Base-by-base conservation (phyloP, 2,113 vertebrate species). In the Excalfactoria chinensis region DNA sequence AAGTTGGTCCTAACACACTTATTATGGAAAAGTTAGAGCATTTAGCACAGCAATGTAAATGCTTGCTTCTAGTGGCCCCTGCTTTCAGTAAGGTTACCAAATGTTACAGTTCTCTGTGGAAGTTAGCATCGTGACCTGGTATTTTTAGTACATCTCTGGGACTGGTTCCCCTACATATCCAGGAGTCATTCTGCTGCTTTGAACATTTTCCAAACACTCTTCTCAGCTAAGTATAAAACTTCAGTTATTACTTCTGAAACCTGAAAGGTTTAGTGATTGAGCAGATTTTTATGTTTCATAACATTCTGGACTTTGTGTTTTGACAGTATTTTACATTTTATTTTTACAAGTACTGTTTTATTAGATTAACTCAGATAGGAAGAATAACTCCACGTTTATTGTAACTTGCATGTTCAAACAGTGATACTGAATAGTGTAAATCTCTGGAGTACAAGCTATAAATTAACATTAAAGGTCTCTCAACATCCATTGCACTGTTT, bases 311-410 rank as follows among this genome's bases (percentile, higher is more conserved):
- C 40, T 89, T 83, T 32, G 6, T 5, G 2, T 35, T 82, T 51
- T 70, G 53, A 74, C 67, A 78, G 76, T 40, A 10, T 64, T 85
- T 92, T 86, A 20, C 9, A 34, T 68, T 91, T 74, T 30, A 49
- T 71, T 93, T 66, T 97, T 89, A 37, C 41, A 90, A 79, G 68
- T 68, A 86, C 66, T 81, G 64, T 92, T 97, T 97, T 97, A 96
- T 97, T 93, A 93, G 73, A 93, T 92, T 93, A 96, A 70, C 40
- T 95, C 74, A 70, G 49, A 87, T 90, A 67, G 92, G 84, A 97
- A 95, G 78, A 90, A 30, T 23, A 72, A 69, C 53, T 88, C 81
- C 78, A 62, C 67, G 58, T 82, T 94, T 95, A 72, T 90, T 13
- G 32, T 67, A 68, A 92, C 68, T 93, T 92, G 73, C 35, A 77